These are phyloP conservation scores for Whitmania pigra DNA, from an alignment of 1,140 invertebrate species.

Conservation along the genomic window DNA sequence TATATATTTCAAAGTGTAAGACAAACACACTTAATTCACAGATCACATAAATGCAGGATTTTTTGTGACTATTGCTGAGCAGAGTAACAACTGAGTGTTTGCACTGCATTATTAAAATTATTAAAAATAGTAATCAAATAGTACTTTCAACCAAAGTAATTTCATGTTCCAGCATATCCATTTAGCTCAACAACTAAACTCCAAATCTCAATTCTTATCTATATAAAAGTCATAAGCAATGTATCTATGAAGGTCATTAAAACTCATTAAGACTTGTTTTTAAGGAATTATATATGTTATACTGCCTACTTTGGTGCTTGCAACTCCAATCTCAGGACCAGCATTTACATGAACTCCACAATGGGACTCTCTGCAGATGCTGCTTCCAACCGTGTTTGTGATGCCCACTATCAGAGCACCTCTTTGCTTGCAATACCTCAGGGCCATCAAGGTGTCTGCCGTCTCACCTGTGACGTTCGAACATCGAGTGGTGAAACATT, in stretches of 20 bases:
- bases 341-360: conserved; percentile 99
- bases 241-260: not conserved
- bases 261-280: not conserved
- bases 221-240: too few relatives aligned
- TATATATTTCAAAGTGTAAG: too few relatives aligned
- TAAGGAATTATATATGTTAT: not conserved
- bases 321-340: conserved; percentile 98
- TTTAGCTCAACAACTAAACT: not conserved
- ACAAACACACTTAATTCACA: too few relatives aligned
- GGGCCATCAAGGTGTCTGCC: conserved; percentile 87
- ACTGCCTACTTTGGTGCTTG: conserved; percentile 70
- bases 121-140: too few relatives aligned
- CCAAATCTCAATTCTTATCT: not conserved
- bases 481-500: not conserved
- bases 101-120: too few relatives aligned
- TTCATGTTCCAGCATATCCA: not conserved
- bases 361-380: conserved; percentile 96
- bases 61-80: too few relatives aligned
- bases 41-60: too few relatives aligned
- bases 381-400: conserved; percentile 98
- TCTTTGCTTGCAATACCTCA: conserved; percentile 84
- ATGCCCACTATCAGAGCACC: conserved; percentile 94
- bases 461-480: conserved; percentile 57
- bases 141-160: conserved; percentile 1
- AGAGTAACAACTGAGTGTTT: too few relatives aligned